phyloP scores from a whole-genome alignment of 2,113 vertebrate species.

The Illadopsis cleaveri region DNA sequence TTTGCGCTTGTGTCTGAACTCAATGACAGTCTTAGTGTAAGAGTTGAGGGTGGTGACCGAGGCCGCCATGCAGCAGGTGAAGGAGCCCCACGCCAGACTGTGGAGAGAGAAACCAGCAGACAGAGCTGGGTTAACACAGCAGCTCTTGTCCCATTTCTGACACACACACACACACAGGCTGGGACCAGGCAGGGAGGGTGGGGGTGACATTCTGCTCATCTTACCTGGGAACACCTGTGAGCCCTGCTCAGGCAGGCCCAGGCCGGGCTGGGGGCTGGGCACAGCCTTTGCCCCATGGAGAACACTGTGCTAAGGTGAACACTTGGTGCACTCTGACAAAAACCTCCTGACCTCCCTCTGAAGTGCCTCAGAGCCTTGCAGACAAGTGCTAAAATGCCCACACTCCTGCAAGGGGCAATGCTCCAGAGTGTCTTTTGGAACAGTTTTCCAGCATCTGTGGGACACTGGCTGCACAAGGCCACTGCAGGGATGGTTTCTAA shows the following conservation, averaged over 20 bases:
- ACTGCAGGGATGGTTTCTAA: background rate
- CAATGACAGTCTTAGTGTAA: constrained; percentile 98
- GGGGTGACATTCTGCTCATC: background rate
- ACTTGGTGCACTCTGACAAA: background rate
- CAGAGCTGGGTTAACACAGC: constrained; percentile 44
- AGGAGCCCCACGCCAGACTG: constrained; percentile 98
- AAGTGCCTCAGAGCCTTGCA: background rate
- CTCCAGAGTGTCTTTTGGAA: background rate
- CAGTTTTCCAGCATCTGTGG: background rate
- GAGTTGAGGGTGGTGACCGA: constrained; percentile 98
- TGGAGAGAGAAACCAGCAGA: constrained; percentile 46
- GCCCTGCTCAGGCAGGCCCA: background rate
- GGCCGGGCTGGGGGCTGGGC: background rate
- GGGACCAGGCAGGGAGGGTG: background rate
- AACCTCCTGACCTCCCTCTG: background rate
- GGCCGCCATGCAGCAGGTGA: constrained; percentile 98
- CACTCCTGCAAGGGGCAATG: background rate
- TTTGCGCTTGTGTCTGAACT: constrained; percentile 96
- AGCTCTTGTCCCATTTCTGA: background rate
- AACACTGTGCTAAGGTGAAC: rapidly evolving
- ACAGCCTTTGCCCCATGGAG: background rate
- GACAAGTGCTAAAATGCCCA: background rate
- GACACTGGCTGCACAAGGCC: background rate
- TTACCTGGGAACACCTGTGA: background rate
- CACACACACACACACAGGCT: background rate